These are phyloP conservation scores for Nymphalis urticae DNA, from an alignment of 2,888 invertebrate species.

Conservation along the genomic window DNA sequence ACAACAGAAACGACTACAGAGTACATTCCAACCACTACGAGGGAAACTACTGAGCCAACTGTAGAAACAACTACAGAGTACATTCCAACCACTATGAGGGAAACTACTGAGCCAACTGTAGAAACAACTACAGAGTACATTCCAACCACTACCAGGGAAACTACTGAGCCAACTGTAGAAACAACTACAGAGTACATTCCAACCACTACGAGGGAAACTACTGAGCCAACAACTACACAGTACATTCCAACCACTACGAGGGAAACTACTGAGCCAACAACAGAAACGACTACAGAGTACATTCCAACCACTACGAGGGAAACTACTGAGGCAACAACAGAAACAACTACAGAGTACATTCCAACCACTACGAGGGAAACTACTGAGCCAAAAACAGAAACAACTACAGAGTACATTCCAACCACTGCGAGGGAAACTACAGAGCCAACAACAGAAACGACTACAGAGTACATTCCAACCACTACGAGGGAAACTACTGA, in stretches of 20 bases:
- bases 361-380: background rate
- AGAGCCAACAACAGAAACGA: background rate
- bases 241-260: too few species aligned
- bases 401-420: slow-evolving; percentile 3
- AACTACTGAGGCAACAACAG: background rate
- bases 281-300: background rate
- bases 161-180: background rate
- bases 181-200: too few species aligned
- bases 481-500: background rate
- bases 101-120: background rate
- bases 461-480: background rate
- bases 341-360: slow-evolving; percentile 7
- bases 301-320: background rate
- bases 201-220: too few species aligned
- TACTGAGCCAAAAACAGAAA: background rate
- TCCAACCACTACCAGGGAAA: background rate
- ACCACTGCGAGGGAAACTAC: background rate
- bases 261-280: background rate
- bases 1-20: slow-evolving; percentile 4
- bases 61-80: slow-evolving; percentile 1
- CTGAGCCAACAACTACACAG: too few species aligned
- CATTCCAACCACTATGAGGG: background rate
- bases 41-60: background rate
- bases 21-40: background rate
- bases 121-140: slow-evolving; percentile 2